Evolutionary conservation across 1,140 invertebrate genomes (phyloP).

Genomic region (Panonychus citri): DNA sequence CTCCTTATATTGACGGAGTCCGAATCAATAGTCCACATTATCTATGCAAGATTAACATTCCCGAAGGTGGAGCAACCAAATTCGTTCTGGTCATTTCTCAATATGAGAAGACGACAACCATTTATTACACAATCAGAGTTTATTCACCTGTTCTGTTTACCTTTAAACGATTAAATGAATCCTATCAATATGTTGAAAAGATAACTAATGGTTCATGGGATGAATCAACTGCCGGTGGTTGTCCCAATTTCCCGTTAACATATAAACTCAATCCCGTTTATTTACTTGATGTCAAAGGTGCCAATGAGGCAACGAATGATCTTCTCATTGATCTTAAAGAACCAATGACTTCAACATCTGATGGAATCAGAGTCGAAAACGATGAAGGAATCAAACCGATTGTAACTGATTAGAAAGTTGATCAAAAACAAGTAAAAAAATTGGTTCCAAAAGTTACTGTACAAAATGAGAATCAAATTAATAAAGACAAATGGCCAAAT

Average conservation of each 20-base stretch:
- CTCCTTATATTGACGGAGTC: constrained; percentile 72
- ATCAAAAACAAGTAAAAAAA: too few relatives aligned
- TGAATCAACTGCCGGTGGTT: constrained; percentile 58
- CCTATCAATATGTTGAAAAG: constrained; percentile 42
- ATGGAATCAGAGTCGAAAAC: too few relatives aligned
- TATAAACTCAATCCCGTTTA: constrained; percentile 64
- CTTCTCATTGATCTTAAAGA: constrained; percentile 64
- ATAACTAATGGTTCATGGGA: constrained; percentile 51
- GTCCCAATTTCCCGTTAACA: constrained; percentile 52
- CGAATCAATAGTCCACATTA: constrained; percentile 92
- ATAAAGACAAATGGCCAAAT: too few relatives aligned
- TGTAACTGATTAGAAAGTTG: too few relatives aligned
- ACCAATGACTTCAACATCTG: too few relatives aligned
- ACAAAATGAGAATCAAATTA: too few relatives aligned
- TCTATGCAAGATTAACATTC: constrained; percentile 59
- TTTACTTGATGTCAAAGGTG: constrained; percentile 37
- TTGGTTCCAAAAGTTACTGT: too few relatives aligned
- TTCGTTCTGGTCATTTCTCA: constrained; percentile 76
- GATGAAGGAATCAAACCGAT: too few relatives aligned
- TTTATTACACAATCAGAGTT: constrained; percentile 70
- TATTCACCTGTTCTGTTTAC: constrained; percentile 63
- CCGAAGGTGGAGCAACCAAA: constrained; percentile 28
- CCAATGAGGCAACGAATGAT: constrained; percentile 36
- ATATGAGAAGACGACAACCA: constrained; percentile 80
- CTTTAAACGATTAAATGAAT: constrained; percentile 47